Evolutionary conservation across 2,113 vertebrate species (phyloP), one percentile per base, ranked within the genome.

Genomic region (Petrocephalus zakoni): DNA sequence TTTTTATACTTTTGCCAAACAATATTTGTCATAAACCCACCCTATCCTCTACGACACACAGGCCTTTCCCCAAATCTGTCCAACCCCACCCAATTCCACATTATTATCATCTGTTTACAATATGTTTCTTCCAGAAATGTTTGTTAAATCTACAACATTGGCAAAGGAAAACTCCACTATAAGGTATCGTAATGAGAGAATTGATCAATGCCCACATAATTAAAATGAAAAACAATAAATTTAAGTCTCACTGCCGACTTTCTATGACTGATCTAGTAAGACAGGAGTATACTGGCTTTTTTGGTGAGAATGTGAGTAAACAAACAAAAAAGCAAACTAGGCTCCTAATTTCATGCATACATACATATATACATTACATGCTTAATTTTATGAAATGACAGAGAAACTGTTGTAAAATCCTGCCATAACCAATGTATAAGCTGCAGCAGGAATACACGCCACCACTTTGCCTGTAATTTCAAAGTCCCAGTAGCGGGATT

Each of bases 1-100:
- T 61, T 64, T 47, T 46, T 87, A 29, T 61, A 11, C 85, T 61
- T 51, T 46, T 87, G 85, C 86, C 86, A 87, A 56, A 87, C 34
- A 46, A 17, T 64, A 64, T 87, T 42, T 64, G 51, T 87, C 86
- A 87, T 4, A 46, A 87, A 22, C 29, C 86, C 86, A 64, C 17
- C 55, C 86, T 6, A 29, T 25, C 51, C 84, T 8, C 21, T 83
- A 49, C 34, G 17, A 78, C 72, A 78, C 34, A 83, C 25, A 68
- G n/a, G 11, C 51, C 84, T 52, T n/a, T 52, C 84, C 52, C 2
- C 37, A 83, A 47, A 17, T 55, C 84, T 86, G 56, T 87, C 34
- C 19, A 61, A 61, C 86, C 56, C 34, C 55, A 87, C 56, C 86
- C 86, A 64, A 8, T 21, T n/a, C 22, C 19, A 61, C 34, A 46